Evolutionary conservation across 1,140 invertebrate genomes (phyloP).

Genomic region (Wiebesia pumilae): DNA sequence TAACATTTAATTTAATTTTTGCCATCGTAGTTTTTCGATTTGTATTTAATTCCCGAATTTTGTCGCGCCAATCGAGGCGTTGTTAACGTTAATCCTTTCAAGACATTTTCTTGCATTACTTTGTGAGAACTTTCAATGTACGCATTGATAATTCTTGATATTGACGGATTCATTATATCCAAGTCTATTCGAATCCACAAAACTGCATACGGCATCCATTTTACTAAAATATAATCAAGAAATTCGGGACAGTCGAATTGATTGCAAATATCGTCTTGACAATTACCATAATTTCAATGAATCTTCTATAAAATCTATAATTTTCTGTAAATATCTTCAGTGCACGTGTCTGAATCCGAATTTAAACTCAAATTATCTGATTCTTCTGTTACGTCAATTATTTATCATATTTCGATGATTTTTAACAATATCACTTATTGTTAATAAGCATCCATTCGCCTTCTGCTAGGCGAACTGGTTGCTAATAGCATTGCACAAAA

Average conservation of each 20-base stretch:
- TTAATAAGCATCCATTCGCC: not conserved
- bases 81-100: not conserved
- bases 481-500: too few relatives aligned
- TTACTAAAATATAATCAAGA: not conserved
- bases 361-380: too few relatives aligned
- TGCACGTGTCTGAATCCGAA: too few relatives aligned
- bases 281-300: not conserved
- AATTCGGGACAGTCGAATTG: conserved; percentile 41
- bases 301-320: conserved; percentile 8
- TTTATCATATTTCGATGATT: not conserved
- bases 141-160: conserved; percentile 49
- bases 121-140: conserved; percentile 43
- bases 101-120: conserved; percentile 19
- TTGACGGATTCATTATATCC: too few relatives aligned
- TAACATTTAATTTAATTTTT: not conserved
- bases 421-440: not conserved
- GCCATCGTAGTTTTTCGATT: too few relatives aligned
- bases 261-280: not conserved
- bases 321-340: not conserved
- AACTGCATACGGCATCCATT: conserved; percentile 42
- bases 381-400: too few relatives aligned
- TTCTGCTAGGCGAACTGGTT: not conserved
- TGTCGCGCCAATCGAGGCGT: not conserved
- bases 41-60: conserved; percentile 31
- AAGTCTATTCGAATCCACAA: conserved; percentile 41